These are phyloP conservation scores for Eolophus roseicapilla DNA, from an alignment of 2,113 vertebrate species.

Conservation along the genomic window DNA sequence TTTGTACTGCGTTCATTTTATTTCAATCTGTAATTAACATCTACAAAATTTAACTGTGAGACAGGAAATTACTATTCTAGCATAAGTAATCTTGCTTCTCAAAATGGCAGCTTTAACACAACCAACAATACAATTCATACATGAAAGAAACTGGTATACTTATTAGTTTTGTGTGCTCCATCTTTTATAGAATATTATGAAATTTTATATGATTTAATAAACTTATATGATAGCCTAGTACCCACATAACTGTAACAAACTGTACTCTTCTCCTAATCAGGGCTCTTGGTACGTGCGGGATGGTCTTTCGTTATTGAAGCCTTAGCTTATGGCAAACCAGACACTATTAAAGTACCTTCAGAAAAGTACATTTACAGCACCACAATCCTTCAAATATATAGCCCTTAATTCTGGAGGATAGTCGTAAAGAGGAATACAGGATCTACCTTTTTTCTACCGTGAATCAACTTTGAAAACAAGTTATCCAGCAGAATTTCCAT, in stretches of 20 bases:
- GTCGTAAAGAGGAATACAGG: neutral
- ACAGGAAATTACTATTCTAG: conserved; percentile 68
- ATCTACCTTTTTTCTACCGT: neutral
- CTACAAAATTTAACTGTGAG: conserved; percentile 76
- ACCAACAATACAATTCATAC: conserved; percentile 67
- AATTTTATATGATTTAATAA: conserved; percentile 82
- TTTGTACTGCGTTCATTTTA: conserved; percentile 66
- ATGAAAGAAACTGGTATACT: conserved; percentile 71
- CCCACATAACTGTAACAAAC: conserved; percentile 71
- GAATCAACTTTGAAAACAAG: neutral
- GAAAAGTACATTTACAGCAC: conserved; percentile 10
- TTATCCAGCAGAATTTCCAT: neutral
- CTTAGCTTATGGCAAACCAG: conserved; percentile 35
- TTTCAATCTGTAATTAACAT: conserved; percentile 78
- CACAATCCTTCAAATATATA: neutral
- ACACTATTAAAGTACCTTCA: conserved; percentile 46
- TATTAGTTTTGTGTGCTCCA: conserved; percentile 72
- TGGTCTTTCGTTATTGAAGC: conserved; percentile 46
- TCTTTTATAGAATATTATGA: conserved; percentile 76
- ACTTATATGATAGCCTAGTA: conserved; percentile 75
- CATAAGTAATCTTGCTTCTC: conserved; percentile 72
- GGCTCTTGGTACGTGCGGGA: neutral
- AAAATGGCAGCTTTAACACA: conserved; percentile 70
- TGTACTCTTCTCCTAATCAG: conserved; percentile 56
- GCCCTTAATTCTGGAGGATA: conserved; percentile 1